These are phyloP conservation scores for Amblyornis subalaris DNA, from an alignment of 2,113 vertebrate species.

Conservation along the genomic window DNA sequence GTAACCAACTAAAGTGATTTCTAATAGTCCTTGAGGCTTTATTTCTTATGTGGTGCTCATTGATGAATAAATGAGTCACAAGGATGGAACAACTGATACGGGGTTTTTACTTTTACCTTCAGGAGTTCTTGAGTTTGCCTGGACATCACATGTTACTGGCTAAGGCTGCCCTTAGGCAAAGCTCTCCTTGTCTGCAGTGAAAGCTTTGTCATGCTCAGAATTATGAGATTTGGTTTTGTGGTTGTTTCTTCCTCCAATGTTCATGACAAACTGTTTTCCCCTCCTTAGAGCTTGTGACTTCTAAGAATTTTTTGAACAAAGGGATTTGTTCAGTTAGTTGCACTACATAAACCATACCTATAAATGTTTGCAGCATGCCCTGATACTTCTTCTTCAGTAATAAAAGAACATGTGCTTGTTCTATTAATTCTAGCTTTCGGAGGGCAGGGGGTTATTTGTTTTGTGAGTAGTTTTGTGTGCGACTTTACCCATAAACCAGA, in stretches of 20 bases:
- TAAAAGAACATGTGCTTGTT: conserved; percentile 28
- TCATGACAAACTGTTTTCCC: neutral
- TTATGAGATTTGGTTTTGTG: neutral
- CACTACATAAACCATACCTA: neutral
- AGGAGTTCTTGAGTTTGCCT: neutral
- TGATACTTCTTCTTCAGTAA: conserved; percentile 21
- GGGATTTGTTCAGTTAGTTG: neutral
- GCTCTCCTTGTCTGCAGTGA: neutral
- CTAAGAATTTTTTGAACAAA: neutral
- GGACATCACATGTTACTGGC: neutral
- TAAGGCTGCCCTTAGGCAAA: neutral
- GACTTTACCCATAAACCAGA: conserved; percentile 58
- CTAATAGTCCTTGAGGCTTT: neutral
- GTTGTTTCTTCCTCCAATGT: neutral
- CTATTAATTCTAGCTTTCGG: conserved; percentile 49
- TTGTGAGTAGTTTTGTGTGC: neutral
- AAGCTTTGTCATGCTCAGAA: neutral
- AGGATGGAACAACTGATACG: neutral
- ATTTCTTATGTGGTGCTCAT: neutral
- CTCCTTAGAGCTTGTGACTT: neutral
- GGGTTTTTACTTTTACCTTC: neutral
- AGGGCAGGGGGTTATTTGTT: conserved; percentile 21
- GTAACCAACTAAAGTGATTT: neutral
- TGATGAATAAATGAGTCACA: neutral
- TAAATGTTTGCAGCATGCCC: neutral